Conservation (phyloP, 2,113 vertebrate genomes). For the Phyllostomus discolor region DNA sequence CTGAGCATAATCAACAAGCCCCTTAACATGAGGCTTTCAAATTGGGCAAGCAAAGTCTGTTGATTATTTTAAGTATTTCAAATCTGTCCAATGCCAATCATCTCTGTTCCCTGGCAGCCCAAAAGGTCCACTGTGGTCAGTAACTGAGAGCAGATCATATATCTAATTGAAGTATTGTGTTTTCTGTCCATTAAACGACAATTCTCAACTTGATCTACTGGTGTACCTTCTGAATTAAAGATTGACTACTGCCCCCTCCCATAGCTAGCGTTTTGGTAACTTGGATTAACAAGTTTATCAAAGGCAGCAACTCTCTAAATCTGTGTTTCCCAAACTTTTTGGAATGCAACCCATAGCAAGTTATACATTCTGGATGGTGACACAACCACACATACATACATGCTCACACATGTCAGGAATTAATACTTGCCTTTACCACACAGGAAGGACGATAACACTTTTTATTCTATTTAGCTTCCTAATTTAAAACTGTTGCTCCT, state of each 20-base stretch:
- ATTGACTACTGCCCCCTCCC: neutral
- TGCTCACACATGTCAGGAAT: neutral
- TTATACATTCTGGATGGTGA: neutral
- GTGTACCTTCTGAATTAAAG: neutral
- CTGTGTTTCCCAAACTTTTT: neutral
- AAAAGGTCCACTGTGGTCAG: neutral
- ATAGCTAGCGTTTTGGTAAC: neutral
- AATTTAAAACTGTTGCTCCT: slow-evolving; percentile 4
- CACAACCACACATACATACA: neutral
- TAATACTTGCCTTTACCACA: slow-evolving; percentile 6
- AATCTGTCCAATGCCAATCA: neutral
- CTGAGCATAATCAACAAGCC: neutral
- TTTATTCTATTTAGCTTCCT: neutral
- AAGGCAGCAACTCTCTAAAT: neutral
- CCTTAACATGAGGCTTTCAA: neutral
- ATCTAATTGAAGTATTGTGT: neutral
- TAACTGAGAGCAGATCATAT: neutral
- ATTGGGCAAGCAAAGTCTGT: neutral
- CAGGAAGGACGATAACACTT: neutral
- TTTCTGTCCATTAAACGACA: neutral
- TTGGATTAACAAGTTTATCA: neutral
- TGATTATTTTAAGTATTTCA: slow-evolving; percentile 2
- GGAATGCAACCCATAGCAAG: neutral
- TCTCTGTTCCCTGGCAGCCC: neutral
- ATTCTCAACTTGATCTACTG: neutral